Evolutionary conservation across 2,113 vertebrate genomes (phyloP).

Genomic region (Haplochromis vanheusdeni): DNA sequence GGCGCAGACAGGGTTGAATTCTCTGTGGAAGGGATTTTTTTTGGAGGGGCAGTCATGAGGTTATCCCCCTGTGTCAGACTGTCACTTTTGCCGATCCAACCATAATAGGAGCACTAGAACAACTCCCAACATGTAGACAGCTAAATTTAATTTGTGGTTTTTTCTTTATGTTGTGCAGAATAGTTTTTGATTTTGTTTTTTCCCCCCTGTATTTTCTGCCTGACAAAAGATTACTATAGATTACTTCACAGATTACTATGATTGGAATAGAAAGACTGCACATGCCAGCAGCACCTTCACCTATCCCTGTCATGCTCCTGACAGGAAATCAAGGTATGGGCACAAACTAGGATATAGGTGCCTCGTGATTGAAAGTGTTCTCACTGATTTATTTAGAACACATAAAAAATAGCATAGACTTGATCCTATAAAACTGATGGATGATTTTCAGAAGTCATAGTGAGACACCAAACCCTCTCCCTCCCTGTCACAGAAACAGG

Average conservation of each 20-base stretch:
- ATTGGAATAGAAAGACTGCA: background rate
- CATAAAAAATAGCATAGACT: background rate
- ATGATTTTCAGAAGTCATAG: background rate
- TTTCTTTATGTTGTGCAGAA: background rate
- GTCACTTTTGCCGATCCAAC: background rate
- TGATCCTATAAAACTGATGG: background rate
- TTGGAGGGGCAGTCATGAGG: background rate
- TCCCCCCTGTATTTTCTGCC: background rate
- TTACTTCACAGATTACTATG: background rate
- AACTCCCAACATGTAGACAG: background rate
- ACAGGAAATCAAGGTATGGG: background rate
- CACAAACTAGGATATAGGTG: background rate
- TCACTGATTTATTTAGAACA: background rate
- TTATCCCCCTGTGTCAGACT: background rate
- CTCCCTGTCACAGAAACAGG: background rate
- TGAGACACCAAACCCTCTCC: background rate
- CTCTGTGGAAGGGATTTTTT: background rate
- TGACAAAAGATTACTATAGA: background rate
- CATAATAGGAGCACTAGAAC: background rate
- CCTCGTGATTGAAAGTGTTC: background rate
- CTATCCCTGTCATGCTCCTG: background rate
- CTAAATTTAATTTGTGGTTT: background rate
- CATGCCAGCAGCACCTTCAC: background rate
- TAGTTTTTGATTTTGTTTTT: background rate
- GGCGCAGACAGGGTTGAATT: background rate